Conservation (phyloP, 2,797 vertebrate genomes). For the Pagetopsis macropterus region DNA sequence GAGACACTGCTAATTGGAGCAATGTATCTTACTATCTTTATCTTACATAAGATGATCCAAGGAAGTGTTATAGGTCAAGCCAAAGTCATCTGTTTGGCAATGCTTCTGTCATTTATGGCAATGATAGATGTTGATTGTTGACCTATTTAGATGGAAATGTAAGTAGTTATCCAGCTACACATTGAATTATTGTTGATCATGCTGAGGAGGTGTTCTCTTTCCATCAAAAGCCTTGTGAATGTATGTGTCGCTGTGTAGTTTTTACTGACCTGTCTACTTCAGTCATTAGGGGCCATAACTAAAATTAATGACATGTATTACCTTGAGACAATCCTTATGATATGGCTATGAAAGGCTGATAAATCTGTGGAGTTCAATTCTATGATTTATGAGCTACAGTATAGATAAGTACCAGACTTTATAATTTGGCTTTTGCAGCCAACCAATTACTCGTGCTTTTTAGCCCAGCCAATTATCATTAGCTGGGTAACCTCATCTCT, state of each 20-base stretch:
- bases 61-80: neutral
- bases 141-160: neutral
- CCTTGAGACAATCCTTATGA: constrained; percentile 5
- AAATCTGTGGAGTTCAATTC: neutral
- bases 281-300: constrained; percentile 18
- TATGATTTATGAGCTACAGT: neutral
- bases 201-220: neutral
- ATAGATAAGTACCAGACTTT: constrained; percentile 3
- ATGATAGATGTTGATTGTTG: constrained; percentile 2
- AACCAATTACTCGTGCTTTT: constrained; percentile 32
- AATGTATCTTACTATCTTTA: neutral
- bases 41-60: constrained; percentile 4
- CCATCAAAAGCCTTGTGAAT: constrained; percentile 14
- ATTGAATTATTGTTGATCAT: neutral
- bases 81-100: constrained; percentile 1
- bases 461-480: constrained; percentile 1
- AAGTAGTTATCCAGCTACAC: neutral
- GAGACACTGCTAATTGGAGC: constrained; percentile 18
- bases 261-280: constrained; percentile 15
- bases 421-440: constrained; percentile 8
- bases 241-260: constrained; percentile 14
- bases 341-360: neutral
- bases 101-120: neutral
- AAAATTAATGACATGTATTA: constrained; percentile 28
- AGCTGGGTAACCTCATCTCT: constrained; percentile 6